These are phyloP conservation scores for Carcina quercana DNA, from an alignment of 2,888 invertebrate genomes.

Conservation along the genomic window DNA sequence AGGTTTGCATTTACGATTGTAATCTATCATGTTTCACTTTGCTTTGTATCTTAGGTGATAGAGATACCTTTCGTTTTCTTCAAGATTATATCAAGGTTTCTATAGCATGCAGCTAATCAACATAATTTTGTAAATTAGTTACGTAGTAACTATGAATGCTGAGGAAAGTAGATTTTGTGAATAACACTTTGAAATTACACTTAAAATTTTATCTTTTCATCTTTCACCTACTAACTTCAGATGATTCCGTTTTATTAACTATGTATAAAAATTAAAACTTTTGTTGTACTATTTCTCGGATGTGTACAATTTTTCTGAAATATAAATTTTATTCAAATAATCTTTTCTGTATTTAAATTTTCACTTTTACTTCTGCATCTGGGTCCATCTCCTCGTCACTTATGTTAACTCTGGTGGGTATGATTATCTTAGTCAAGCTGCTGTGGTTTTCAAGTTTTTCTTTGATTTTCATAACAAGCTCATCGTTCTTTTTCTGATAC, in stretches of 20 bases:
- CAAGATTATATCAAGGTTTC: too few species aligned
- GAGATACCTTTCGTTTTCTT: too few species aligned
- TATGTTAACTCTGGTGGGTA: conserved; percentile 26
- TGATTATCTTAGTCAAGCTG: conserved; percentile 29
- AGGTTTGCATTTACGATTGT: conserved; percentile 53
- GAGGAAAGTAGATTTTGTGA: conserved; percentile 42
- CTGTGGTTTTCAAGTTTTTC: conserved; percentile 44
- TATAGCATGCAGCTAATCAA: too few species aligned
- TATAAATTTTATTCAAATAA: conserved; percentile 69
- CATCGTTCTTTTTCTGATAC: conserved; percentile 60
- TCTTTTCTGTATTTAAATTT: conserved; percentile 29
- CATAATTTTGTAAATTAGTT: too few species aligned
- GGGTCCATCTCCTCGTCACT: conserved; percentile 32
- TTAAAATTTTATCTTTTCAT: conserved; percentile 56
- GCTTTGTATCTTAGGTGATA: too few species aligned
- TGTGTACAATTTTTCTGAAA: conserved; percentile 73
- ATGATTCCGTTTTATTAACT: conserved; percentile 50
- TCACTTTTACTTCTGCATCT: conserved; percentile 44
- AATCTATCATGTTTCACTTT: too few species aligned
- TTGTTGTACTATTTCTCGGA: conserved; percentile 68
- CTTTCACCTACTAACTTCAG: conserved; percentile 50
- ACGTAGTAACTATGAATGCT: too few species aligned
- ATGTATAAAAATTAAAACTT: conserved; percentile 46
- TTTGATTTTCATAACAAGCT: conserved; percentile 39
- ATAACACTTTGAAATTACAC: conserved; percentile 37